Conservation (phyloP, 2,888 invertebrate species). For the Galeruca laticollis region DNA sequence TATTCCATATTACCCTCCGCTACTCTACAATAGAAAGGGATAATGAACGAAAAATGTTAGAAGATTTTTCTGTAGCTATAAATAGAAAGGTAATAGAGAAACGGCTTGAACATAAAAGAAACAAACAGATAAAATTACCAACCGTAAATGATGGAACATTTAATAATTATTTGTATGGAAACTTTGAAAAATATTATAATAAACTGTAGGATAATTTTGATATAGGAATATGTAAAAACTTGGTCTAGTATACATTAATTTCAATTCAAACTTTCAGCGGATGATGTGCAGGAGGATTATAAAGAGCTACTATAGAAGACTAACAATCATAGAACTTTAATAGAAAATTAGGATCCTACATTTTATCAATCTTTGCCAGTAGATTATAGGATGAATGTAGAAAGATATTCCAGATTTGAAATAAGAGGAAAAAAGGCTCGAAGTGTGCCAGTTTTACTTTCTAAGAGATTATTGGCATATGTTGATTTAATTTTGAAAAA, state of each 20-base stretch:
- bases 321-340: constrained; percentile 29
- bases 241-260: constrained; percentile 38
- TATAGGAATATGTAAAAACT: constrained; percentile 23
- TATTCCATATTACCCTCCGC: too few species aligned
- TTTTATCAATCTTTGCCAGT: constrained; percentile 15
- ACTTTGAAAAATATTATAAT: background rate
- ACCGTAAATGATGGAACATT: constrained; percentile 20
- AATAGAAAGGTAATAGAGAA: too few species aligned
- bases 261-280: constrained; percentile 43
- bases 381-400: constrained; percentile 16
- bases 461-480: constrained; percentile 26
- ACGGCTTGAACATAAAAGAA: too few species aligned
- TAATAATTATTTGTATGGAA: constrained; percentile 15
- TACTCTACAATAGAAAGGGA: too few species aligned
- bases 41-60: too few species aligned
- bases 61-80: too few species aligned
- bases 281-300: constrained; percentile 43
- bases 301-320: constrained; percentile 37
- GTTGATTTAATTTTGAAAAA: constrained; percentile 36
- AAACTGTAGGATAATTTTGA: constrained; percentile 16
- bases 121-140: too few species aligned
- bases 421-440: constrained; percentile 20
- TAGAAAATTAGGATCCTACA: constrained; percentile 28
- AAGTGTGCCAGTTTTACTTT: constrained; percentile 34
- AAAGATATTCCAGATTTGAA: constrained; percentile 26